phyloP scores from a whole-genome alignment of 1,140 invertebrate genomes.

The Spodoptera litura region DNA sequence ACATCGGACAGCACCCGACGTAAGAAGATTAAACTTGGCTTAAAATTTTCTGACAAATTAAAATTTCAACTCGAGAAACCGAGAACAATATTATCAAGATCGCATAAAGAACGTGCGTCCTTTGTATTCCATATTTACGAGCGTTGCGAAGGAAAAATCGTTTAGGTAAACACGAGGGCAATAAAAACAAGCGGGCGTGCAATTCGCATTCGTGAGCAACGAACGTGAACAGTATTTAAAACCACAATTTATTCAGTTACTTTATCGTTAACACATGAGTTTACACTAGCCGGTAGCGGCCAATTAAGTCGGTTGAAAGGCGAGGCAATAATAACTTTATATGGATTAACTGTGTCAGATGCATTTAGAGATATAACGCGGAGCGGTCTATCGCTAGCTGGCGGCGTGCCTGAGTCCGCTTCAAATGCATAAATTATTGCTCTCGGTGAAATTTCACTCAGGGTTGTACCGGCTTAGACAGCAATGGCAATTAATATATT shows the following conservation, averaged over 20 bases:
- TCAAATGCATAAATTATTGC: constrained; percentile 68
- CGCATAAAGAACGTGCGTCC: constrained; percentile 68
- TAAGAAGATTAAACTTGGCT: constrained; percentile 64
- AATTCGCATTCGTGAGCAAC: constrained; percentile 63
- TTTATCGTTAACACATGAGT: constrained; percentile 69
- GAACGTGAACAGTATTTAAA: constrained; percentile 68
- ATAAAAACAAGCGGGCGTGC: constrained; percentile 69
- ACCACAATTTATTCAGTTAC: constrained; percentile 68
- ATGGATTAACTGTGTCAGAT: constrained; percentile 75
- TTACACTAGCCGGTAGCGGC: constrained; percentile 70
- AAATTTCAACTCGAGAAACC: constrained; percentile 67
- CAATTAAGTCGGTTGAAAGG: constrained; percentile 72
- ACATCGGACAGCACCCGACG: constrained; percentile 51
- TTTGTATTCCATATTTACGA: constrained; percentile 74
- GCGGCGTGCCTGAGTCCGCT: constrained; percentile 55
- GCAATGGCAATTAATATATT: constrained; percentile 65
- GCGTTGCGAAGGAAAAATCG: constrained; percentile 66
- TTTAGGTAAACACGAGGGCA: constrained; percentile 67
- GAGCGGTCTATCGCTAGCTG: constrained; percentile 61
- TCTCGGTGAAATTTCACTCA: constrained; percentile 57
- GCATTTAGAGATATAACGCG: constrained; percentile 67
- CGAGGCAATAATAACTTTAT: constrained; percentile 75
- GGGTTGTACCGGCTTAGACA: constrained; percentile 56
- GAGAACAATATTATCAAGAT: constrained; percentile 74
- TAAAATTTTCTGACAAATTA: constrained; percentile 73